phyloP scores from a whole-genome alignment of 30 jellyfish, hydroid and myxozoan species.

The Nemopilema nomurai region DNA sequence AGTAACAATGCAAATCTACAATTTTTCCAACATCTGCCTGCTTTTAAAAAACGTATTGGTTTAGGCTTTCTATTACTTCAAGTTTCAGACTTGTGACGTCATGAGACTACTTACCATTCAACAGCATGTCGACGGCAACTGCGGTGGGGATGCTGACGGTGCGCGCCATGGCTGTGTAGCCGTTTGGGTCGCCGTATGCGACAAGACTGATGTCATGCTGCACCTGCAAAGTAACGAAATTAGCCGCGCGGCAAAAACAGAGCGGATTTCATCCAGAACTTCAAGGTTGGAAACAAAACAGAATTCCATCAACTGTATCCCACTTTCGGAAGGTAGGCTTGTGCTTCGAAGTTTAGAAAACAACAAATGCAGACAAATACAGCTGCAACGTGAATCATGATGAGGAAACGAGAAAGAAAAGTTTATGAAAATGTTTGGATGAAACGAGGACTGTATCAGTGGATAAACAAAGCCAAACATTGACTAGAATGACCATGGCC shows the following conservation, averaged over 20 bases:
- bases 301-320: too few species aligned
- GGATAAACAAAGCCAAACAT: background rate
- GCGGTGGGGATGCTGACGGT: slow-evolving; percentile 96
- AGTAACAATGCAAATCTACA: too few species aligned
- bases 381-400: too few species aligned
- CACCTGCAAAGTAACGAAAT: slow-evolving; percentile 48
- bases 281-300: too few species aligned
- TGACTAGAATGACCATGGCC: background rate
- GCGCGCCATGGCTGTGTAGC: slow-evolving; percentile 96
- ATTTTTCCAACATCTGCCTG: too few species aligned
- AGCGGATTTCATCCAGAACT: too few species aligned
- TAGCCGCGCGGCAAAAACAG: background rate
- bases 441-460: too few species aligned
- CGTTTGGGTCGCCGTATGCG: slow-evolving; percentile 95
- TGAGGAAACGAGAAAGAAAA: too few species aligned
- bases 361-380: too few species aligned
- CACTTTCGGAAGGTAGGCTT: too few species aligned
- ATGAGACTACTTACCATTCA: slow-evolving; percentile 70
- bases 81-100: background rate
- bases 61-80: background rate
- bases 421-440: too few species aligned
- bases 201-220: slow-evolving; percentile 92
- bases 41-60: background rate
- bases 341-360: too few species aligned
- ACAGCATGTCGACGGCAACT: slow-evolving; percentile 85